Base-by-base conservation (phyloP, 1,140 invertebrate species). In the Bombus pascuorum region DNA sequence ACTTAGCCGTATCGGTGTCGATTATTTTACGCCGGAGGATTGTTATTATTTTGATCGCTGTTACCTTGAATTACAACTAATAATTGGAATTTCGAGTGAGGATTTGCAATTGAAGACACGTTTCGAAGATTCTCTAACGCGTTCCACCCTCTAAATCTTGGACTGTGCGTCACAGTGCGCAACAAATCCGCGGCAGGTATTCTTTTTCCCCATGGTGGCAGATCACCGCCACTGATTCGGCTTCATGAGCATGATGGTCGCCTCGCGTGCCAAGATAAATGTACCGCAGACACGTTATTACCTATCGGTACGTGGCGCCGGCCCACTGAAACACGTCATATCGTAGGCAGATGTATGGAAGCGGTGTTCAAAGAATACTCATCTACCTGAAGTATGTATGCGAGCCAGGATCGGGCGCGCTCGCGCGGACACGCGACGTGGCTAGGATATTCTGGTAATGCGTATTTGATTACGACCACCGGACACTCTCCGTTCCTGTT, bases 401-500 rank as follows among this genome's bases (percentile, higher is more conserved):
- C 34, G 62, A 34, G 34, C 10, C 53, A 34, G 28, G 10, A 32
- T 9, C 12, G 5, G 72, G 71, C 34, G 42, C 59, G 79, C 78
- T 82, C 83, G 86, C 80, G 86, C 86, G 89, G 86, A 82, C 78
- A 81, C 88, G 84, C 85, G 87, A 90, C 75, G 75, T 42, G 75
- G 37, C 37, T 25, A 28, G 89, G 89, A 91, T 89, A 92, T 87
- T 87, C 87, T 82, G 91, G 89, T 95, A 95, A 94, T 94, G 93
- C 86, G 92, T 93, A 94, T 94, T 94, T 94, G 94, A 95, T 95
- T 95, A 94, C 92, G 92, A 86, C 86, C 86, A 78, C 74, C 74
- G 89, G 70, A 82, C 73, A 62, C n/a, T 34, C 73, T 53, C 77
- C 13, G 70, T 62, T 77, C 53, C 76, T 59, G 83, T 80, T 85